Evolutionary conservation across 1,140 invertebrate species (phyloP).

Genomic region (Drosophila cardini): DNA sequence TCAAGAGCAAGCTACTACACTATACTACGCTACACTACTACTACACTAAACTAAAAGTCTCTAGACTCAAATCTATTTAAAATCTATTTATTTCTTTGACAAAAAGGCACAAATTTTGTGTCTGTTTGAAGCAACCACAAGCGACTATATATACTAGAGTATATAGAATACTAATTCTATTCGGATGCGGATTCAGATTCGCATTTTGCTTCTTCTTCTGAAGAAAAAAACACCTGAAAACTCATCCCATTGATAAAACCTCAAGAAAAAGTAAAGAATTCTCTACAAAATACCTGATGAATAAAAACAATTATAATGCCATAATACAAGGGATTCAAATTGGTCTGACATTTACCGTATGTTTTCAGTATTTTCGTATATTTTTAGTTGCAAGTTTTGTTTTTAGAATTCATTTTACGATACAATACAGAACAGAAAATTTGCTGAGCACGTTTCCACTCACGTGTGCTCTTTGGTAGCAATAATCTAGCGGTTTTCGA

Average conservation of each 20-base stretch:
- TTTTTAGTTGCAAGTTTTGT: constrained; percentile 28
- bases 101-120: constrained; percentile 27
- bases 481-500: constrained; percentile 65
- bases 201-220: too few relatives aligned
- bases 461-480: constrained; percentile 36
- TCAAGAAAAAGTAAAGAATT: constrained; percentile 2
- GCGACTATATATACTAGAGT: constrained; percentile 30
- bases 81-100: constrained; percentile 25
- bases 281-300: background rate
- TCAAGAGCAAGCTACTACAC: constrained; percentile 51
- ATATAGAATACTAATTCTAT: too few relatives aligned
- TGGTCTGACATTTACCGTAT: constrained; percentile 10
- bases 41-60: constrained; percentile 9
- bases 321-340: constrained; percentile 37
- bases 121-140: constrained; percentile 42
- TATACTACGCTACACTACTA: constrained; percentile 5
- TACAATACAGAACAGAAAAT: too few relatives aligned
- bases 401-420: too few relatives aligned
- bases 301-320: constrained; percentile 34
- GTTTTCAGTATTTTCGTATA: constrained; percentile 22
- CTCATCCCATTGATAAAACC: constrained; percentile 15
- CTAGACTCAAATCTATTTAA: constrained; percentile 34
- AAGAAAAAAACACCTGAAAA: too few relatives aligned
- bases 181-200: too few relatives aligned
- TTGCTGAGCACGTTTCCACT: constrained; percentile 42